Base-by-base conservation (phyloP, 2,888 invertebrate genomes). In the Clistopyga incitator region DNA sequence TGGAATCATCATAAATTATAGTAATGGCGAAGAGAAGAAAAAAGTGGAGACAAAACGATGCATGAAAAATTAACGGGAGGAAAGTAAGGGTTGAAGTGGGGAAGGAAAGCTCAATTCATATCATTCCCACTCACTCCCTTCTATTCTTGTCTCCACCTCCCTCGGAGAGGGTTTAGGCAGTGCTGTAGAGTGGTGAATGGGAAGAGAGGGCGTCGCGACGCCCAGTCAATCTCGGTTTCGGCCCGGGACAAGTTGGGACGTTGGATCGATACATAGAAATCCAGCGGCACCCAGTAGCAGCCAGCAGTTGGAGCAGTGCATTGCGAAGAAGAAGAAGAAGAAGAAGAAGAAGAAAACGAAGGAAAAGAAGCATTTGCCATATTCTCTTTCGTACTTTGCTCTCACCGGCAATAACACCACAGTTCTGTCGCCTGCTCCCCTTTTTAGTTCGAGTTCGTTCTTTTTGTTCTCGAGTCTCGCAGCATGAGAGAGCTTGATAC, bases 151-250 rank as follows among this genome's bases (percentile, higher is more conserved):
- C 23, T 54, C 64, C 18, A 75, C 54, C 52, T 52, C 65, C 78
- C 64, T 34, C 38, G 65, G 52, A 38, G 29, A 65, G 76, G 71
- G 64, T 64, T 65, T 56, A 25, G 72, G 29, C 56, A 76, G 71
- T 72, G 81, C 70, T 67, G 70, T 59, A 71, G 78, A 78, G 81
- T 67, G 81, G 78, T 65, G 78, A 84, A 78, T 70, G 70, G 81
- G 70, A 70, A 52, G 68, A 64, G 74, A 59, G 67, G 80, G 72
- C 71, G 78, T 75, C 84, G 81, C 81, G 78, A 81, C 84, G 84
- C 84, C 84, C 84, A 84, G 84, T 84, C 84, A 84, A 84, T 84
- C 84, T 84, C 84, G 84, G 81, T 84, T 84, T 84, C 81, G 84
- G 84, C 84, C 84, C 84, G 84, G 84, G 84, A 84, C 81, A 81